These are phyloP conservation scores for Equus quagga DNA, from an alignment of 2,113 vertebrate genomes.

Conservation along the genomic window DNA sequence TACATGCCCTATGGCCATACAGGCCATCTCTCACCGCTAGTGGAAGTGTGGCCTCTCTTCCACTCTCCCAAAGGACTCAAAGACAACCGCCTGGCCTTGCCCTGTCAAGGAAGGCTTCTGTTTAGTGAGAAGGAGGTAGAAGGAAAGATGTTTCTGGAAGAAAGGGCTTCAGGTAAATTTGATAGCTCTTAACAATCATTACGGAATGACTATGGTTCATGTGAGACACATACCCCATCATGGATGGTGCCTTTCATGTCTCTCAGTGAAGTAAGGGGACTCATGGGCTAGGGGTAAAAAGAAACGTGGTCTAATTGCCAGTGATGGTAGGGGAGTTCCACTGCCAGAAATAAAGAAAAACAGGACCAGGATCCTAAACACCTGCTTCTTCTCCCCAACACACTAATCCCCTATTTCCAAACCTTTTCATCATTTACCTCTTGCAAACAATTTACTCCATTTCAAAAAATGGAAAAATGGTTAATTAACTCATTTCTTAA, in stretches of 20 bases:
- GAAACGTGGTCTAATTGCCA: no score
- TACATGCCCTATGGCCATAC: neutral
- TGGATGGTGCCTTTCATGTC: neutral
- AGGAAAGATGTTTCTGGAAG: neutral
- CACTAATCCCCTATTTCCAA: neutral
- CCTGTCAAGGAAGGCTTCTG: neutral
- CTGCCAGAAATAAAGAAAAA: neutral
- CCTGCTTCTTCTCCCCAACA: no score
- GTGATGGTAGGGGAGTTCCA: rapidly evolving
- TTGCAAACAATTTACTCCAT: neutral
- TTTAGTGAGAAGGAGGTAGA: neutral
- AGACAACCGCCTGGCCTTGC: neutral
- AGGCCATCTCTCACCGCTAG: neutral
- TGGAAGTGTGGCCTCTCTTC: neutral
- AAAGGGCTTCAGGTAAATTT: neutral
- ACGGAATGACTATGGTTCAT: neutral
- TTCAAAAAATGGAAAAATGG: neutral
- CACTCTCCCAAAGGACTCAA: neutral
- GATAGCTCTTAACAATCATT: neutral
- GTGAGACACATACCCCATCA: neutral
- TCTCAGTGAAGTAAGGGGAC: neutral
- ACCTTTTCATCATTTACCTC: neutral
- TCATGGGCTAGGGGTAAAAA: neutral
- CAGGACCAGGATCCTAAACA: neutral
- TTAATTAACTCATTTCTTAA: neutral